Percentiles rank a stretch among this genome's conserved stretches.
phyloP scores from a whole-genome alignment of 2,113 vertebrate species.

The Castor canadensis region DNA sequence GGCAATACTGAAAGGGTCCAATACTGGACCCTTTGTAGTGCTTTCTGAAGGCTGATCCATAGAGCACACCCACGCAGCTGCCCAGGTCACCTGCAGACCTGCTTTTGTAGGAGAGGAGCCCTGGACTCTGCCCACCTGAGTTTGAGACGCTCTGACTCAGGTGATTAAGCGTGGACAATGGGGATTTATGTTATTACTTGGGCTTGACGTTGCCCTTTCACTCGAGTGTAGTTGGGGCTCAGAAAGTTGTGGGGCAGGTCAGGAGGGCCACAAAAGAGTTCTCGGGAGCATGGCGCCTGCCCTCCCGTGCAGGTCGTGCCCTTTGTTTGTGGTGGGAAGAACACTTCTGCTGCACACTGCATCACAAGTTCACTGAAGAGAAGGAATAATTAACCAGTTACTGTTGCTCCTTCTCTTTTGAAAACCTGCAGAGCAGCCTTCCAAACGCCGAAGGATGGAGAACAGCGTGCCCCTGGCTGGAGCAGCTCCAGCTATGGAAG shows the following conservation, averaged over 20 bases:
- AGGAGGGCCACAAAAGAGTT: not conserved
- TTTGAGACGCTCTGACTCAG: not conserved
- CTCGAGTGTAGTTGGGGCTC: not conserved
- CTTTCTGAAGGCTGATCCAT: fast-evolving
- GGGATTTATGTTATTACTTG: not conserved
- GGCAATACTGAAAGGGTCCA: not conserved
- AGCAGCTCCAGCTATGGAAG: slow-evolving; percentile 84
- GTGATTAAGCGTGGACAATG: not conserved
- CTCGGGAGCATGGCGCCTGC: fast-evolving
- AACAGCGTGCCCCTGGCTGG: slow-evolving; percentile 60
- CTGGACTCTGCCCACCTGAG: not conserved
- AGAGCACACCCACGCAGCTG: fast-evolving
- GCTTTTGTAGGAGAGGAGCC: not conserved
- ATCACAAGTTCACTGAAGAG: fast-evolving
- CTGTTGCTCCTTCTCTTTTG: not conserved
- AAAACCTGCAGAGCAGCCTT: slow-evolving; percentile 81
- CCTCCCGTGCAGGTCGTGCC: fast-evolving
- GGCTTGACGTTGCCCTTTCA: not conserved
- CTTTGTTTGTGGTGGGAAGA: not conserved
- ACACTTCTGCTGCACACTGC: fast-evolving
- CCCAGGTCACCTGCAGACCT: too few relatives aligned
- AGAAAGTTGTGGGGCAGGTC: not conserved
- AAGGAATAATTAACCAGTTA: fast-evolving
- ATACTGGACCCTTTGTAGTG: not conserved
- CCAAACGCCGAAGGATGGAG: slow-evolving; percentile 87